phyloP scores from a whole-genome alignment of 2,888 invertebrate species.

The Griposia aprilina region DNA sequence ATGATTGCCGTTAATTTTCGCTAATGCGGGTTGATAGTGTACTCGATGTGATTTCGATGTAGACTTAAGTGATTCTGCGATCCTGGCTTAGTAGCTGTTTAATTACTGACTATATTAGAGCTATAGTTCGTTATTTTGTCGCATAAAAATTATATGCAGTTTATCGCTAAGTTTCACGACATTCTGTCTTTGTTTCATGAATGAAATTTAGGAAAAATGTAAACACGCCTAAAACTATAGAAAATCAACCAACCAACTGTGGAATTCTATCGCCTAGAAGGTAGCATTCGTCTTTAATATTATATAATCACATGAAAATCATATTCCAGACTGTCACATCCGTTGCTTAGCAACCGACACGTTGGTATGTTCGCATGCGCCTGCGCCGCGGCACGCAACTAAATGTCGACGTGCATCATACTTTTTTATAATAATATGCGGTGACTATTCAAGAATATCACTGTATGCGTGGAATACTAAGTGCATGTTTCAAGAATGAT shows the following conservation, averaged over 20 bases:
- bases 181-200: background rate
- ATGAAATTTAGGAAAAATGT: background rate
- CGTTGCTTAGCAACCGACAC: slow-evolving; percentile 61
- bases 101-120: slow-evolving; percentile 27
- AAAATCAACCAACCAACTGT: background rate
- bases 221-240: background rate
- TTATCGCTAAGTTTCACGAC: background rate
- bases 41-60: slow-evolving; percentile 47
- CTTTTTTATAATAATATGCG: slow-evolving; percentile 62
- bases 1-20: slow-evolving; percentile 26
- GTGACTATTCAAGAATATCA: slow-evolving; percentile 57
- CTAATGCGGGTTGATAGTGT: slow-evolving; percentile 37
- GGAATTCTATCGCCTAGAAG: background rate
- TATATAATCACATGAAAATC: slow-evolving; percentile 39
- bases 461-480: slow-evolving; percentile 58
- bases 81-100: slow-evolving; percentile 16
- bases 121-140: background rate
- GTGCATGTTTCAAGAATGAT: slow-evolving; percentile 39
- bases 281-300: background rate
- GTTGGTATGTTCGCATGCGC: slow-evolving; percentile 61
- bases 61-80: slow-evolving; percentile 39
- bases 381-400: slow-evolving; percentile 60
- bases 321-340: slow-evolving; percentile 52
- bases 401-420: slow-evolving; percentile 64
- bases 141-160: background rate